Evolutionary conservation across 1,140 invertebrate genomes (phyloP).

Genomic region (Scaptomyza hsui): DNA sequence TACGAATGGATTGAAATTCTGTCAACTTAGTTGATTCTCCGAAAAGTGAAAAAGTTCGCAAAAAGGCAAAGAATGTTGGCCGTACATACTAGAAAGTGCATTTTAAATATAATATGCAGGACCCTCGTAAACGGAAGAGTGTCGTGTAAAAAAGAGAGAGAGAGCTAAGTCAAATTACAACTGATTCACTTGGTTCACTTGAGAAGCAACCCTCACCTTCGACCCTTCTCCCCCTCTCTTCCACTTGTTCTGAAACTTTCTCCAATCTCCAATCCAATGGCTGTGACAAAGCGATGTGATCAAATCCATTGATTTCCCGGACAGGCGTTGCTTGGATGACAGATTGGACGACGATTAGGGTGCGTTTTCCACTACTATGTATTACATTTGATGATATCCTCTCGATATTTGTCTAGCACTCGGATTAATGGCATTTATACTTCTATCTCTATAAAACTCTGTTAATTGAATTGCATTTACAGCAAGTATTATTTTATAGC

Average conservation of each 20-base stretch:
- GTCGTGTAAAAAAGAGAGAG: too few species aligned
- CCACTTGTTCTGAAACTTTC: too few species aligned
- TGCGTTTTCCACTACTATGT: background rate
- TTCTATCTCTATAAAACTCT: too few species aligned
- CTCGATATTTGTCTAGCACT: background rate
- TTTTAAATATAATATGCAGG: background rate
- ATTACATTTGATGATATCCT: background rate
- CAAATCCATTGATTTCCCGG: constrained; percentile 10
- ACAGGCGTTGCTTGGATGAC: background rate
- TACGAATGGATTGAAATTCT: constrained; percentile 2
- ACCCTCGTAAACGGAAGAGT: background rate
- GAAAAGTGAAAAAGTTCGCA: constrained; percentile 5
- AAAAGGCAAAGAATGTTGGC: background rate
- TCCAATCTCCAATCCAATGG: too few species aligned
- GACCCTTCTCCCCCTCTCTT: too few species aligned
- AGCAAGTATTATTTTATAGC: too few species aligned
- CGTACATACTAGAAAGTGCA: constrained; percentile 5
- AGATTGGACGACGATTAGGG: constrained; percentile 1
- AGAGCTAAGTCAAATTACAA: constrained; percentile 57
- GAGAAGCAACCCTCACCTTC: too few species aligned
- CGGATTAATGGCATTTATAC: background rate
- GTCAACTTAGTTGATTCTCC: constrained; percentile 33
- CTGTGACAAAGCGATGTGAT: constrained; percentile 16
- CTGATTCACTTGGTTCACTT: constrained; percentile 36
- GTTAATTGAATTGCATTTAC: too few species aligned